These are phyloP conservation scores for Melolontha melolontha DNA, from an alignment of 2,888 invertebrate species.

Conservation along the genomic window DNA sequence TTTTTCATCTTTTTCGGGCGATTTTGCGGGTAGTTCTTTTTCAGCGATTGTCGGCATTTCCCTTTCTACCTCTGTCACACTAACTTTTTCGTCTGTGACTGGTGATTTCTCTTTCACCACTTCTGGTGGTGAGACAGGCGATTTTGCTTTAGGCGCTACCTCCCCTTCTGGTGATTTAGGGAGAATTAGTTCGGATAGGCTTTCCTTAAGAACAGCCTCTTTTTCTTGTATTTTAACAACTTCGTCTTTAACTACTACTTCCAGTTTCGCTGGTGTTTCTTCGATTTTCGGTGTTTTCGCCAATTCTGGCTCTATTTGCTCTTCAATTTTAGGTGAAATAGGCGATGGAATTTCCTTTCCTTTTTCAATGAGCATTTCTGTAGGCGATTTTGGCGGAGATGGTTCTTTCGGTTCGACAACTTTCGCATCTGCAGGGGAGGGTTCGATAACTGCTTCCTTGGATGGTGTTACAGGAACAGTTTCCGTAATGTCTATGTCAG, in stretches of 20 bases:
- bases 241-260: neutral
- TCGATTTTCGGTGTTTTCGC: neutral
- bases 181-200: neutral
- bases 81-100: constrained; percentile 8
- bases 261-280: neutral
- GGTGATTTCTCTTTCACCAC: constrained; percentile 22
- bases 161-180: neutral
- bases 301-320: neutral
- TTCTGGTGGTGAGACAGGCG: constrained; percentile 10
- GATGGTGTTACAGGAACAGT: no score
- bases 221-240: neutral
- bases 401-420: no score
- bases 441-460: no score
- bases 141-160: constrained; percentile 3
- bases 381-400: neutral
- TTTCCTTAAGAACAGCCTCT: neutral
- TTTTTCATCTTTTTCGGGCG: neutral
- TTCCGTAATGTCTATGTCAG: no score
- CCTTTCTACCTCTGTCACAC: constrained; percentile 41
- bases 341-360: constrained; percentile 2
- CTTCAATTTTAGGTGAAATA: neutral
- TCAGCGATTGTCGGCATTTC: neutral
- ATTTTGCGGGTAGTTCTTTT: constrained; percentile 8
- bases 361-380: neutral
- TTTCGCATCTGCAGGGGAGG: no score